Percentiles rank a stretch among this genome's conserved stretches.
These are phyloP conservation scores for Phaetusa simplex DNA, from an alignment of 2,113 vertebrate genomes.

Conservation along the genomic window DNA sequence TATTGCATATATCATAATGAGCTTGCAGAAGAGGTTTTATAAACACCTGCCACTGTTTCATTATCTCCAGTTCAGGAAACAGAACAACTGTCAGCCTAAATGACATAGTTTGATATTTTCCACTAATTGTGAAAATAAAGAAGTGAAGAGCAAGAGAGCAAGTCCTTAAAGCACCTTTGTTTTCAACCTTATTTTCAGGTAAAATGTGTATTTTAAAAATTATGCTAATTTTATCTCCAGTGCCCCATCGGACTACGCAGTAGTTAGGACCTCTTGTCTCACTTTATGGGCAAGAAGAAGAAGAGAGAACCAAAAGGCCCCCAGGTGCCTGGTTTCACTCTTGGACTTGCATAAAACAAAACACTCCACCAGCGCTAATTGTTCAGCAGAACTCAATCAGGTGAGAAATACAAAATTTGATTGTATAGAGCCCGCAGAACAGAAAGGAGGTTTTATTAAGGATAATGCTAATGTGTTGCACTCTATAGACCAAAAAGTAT, in stretches of 20 bases:
- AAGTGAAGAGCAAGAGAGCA: background rate
- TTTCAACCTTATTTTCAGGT: background rate
- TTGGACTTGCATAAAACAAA: background rate
- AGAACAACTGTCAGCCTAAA: background rate
- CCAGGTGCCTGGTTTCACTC: background rate
- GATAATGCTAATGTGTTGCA: background rate
- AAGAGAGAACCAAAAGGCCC: background rate
- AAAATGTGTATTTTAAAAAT: background rate
- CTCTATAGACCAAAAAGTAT: background rate
- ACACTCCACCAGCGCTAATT: background rate
- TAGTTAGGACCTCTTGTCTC: background rate
- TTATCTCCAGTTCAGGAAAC: slow-evolving; percentile 14
- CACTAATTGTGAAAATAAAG: background rate
- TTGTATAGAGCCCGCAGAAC: background rate
- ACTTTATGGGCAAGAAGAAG: background rate
- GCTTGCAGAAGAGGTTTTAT: slow-evolving; percentile 15
- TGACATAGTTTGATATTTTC: background rate
- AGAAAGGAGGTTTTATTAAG: background rate
- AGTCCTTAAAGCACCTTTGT: background rate
- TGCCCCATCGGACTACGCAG: rapidly evolving
- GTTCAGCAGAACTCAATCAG: background rate
- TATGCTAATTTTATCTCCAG: background rate
- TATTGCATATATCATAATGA: background rate
- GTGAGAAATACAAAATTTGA: background rate
- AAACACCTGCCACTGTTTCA: slow-evolving; percentile 31